Percentiles rank a stretch among this genome's conserved stretches.
Evolutionary conservation across 1,140 invertebrate species (phyloP).

Genomic region (Rhagoletis pomonella): DNA sequence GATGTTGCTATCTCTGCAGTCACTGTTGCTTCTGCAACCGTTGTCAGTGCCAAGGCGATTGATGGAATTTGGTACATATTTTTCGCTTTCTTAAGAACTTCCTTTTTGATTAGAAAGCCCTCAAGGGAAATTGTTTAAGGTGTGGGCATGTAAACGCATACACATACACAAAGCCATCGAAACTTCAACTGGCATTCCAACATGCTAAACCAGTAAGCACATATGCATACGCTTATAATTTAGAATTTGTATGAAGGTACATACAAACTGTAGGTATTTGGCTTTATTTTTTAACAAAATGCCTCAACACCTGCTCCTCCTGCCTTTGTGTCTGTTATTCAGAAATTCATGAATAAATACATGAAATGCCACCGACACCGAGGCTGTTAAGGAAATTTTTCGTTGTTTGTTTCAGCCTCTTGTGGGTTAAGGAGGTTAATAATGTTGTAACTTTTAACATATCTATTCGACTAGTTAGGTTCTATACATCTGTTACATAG

Average conservation of each 20-base stretch:
- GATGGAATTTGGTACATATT: slow-evolving; percentile 56
- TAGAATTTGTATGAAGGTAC: neutral
- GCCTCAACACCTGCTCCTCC: neutral
- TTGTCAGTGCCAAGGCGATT: slow-evolving; percentile 11
- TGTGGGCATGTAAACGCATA: neutral
- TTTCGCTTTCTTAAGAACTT: slow-evolving; percentile 58
- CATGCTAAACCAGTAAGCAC: neutral
- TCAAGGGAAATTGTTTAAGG: slow-evolving; percentile 57
- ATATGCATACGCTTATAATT: neutral
- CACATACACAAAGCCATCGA: neutral
- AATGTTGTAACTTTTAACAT: too few relatives aligned
- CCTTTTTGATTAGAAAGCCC: slow-evolving; percentile 59
- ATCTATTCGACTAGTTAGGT: too few relatives aligned
- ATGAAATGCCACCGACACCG: slow-evolving; percentile 33
- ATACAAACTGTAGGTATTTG: neutral
- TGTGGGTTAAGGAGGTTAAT: too few relatives aligned
- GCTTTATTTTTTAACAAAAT: neutral
- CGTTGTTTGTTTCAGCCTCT: too few relatives aligned
- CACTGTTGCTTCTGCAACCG: neutral
- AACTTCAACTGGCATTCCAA: neutral
- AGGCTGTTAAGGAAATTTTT: too few relatives aligned
- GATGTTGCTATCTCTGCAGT: neutral
- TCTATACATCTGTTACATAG: too few relatives aligned
- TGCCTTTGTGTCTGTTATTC: too few relatives aligned
- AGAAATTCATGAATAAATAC: slow-evolving; percentile 49